phyloP scores from a whole-genome alignment of 2,113 vertebrate genomes.

The Chaenogobius annularis region DNA sequence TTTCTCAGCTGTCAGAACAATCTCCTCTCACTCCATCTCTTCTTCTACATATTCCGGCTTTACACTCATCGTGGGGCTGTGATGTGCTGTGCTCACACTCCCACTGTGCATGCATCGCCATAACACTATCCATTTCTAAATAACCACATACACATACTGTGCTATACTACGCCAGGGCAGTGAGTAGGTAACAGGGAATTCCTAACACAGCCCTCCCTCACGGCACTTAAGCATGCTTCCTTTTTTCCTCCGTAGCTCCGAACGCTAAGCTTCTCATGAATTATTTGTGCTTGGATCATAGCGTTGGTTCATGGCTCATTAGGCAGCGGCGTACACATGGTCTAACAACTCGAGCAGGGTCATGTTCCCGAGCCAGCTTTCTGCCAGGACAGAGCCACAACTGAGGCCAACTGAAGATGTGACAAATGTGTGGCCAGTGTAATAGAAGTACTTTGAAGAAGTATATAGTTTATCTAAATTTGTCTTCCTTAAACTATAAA shows the following conservation, averaged over 20 bases:
- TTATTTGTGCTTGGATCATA: conserved; percentile 77
- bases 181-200: conserved; percentile 6
- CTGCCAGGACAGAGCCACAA: conserved; percentile 29
- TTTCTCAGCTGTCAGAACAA: conserved; percentile 60
- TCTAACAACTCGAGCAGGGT: conserved; percentile 65
- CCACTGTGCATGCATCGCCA: conserved; percentile 59
- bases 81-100: conserved; percentile 60
- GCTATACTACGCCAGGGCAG: background rate
- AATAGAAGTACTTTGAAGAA: background rate
- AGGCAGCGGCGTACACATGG: conserved; percentile 60
- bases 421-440: background rate
- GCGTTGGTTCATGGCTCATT: conserved; percentile 75
- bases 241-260: conserved; percentile 58
- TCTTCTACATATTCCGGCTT: conserved; percentile 42
- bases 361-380: conserved; percentile 57
- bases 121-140: conserved; percentile 64
- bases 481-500: too few relatives aligned
- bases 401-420: background rate
- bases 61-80: conserved; percentile 48
- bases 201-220: conserved; percentile 15
- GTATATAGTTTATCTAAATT: background rate
- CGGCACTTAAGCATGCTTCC: conserved; percentile 27
- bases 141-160: conserved; percentile 16
- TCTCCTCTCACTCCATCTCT: conserved; percentile 52
- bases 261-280: conserved; percentile 71